These are phyloP conservation scores for Pelusios castaneus DNA, from an alignment of 2,113 vertebrate species.

Conservation along the genomic window DNA sequence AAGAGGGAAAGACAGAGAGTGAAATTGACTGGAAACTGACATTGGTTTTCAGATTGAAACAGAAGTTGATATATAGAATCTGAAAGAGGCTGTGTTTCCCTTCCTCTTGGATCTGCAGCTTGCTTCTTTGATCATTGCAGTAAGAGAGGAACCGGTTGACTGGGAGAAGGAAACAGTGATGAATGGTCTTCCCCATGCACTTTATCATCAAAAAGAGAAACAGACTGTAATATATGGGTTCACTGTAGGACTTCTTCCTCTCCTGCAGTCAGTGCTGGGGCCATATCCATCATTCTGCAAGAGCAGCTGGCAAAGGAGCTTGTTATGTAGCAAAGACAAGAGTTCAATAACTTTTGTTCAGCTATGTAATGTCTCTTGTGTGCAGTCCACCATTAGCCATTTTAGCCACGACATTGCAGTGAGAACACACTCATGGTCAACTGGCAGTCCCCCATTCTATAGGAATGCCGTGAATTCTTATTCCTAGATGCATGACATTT, in stretches of 20 bases:
- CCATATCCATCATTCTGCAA: background rate
- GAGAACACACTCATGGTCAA: background rate
- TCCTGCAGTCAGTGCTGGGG: background rate
- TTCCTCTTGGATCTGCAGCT: background rate
- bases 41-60: background rate
- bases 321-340: no score
- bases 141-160: background rate
- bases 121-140: background rate
- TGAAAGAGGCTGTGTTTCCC: background rate
- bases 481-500: background rate
- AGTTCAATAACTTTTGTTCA: background rate
- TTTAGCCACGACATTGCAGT: background rate
- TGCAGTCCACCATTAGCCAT: background rate
- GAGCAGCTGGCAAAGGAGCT: background rate
- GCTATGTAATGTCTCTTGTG: background rate
- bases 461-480: background rate
- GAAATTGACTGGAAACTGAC: background rate
- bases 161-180: background rate
- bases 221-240: background rate
- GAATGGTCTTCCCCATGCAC: background rate
- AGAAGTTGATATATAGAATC: background rate
- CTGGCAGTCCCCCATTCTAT: background rate
- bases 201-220: background rate
- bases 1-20: background rate
- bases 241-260: background rate